phyloP scores from a whole-genome alignment of 1,140 invertebrate species.

The Drosophila willistoni region DNA sequence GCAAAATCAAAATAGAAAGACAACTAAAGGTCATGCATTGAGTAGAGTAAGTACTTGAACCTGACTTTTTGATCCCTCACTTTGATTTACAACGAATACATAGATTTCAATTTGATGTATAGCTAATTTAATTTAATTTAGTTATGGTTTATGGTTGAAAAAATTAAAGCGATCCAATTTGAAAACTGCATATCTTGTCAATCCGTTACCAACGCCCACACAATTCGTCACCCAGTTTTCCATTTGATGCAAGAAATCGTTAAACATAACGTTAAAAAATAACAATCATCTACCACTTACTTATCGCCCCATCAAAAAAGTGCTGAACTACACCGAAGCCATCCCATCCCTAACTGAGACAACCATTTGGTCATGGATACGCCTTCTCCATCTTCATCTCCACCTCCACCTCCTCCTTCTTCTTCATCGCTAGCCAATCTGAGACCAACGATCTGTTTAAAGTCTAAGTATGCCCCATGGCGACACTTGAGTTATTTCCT shows the following conservation, averaged over 20 bases:
- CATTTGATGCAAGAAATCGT: conserved; percentile 25
- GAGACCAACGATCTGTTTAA: conserved; percentile 73
- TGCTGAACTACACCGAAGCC: conserved; percentile 7
- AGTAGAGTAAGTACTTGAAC: background rate
- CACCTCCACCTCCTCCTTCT: conserved; percentile 13
- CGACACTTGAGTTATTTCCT: conserved; percentile 73
- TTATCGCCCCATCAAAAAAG: conserved; percentile 59
- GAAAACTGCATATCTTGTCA: conserved; percentile 52
- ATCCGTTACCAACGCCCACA: conserved; percentile 75
- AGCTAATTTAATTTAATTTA: background rate
- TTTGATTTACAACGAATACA: background rate
- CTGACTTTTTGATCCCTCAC: background rate
- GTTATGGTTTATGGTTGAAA: conserved; percentile 1
- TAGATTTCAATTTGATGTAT: background rate
- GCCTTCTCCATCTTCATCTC: conserved; percentile 18
- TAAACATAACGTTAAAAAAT: conserved; percentile 79
- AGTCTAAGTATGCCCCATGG: conserved; percentile 75
- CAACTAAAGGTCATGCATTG: no score
- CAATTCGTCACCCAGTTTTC: conserved; percentile 71
- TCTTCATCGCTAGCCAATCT: conserved; percentile 50
- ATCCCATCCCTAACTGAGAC: conserved; percentile 4
- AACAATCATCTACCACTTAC: conserved; percentile 79
- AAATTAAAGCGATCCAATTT: background rate
- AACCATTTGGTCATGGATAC: background rate
- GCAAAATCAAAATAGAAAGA: no score